Evolutionary conservation across 1,140 invertebrate species (phyloP), one percentile per base, ranked within the genome.

Genomic region (Drosophila tropicalis): DNA sequence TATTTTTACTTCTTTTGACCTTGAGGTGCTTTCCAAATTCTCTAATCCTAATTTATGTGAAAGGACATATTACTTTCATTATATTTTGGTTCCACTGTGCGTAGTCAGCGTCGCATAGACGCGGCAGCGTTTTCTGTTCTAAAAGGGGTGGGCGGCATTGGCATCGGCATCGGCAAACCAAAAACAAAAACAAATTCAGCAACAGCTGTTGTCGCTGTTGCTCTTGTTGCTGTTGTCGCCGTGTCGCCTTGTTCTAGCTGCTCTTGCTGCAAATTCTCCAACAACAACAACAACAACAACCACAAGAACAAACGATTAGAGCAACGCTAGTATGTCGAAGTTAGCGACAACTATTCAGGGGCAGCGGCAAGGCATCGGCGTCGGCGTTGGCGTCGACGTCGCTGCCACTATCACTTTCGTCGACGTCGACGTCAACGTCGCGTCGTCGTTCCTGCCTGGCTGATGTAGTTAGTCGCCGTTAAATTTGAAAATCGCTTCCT

Each of bases 181-280:
- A 70, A 75, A 76, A 75, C 72, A 76, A 75, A 76, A 76, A 72
- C 72, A 58, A 36, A 32, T 15, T 51, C 44, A 51, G 44, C 19
- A 75, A 76, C 73, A 76, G 65, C 73, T 76, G 73, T 76, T 76
- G 72, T 32, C 60, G 58, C 63, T 36, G 60, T 54, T 36, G 58
- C 67, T 44, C 25, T 40, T 41, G 41, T 22, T 61, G 39, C 34
- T 34, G 51, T 51, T 62, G 61, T 57, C 62, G 70, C 25, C 58
- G 13, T 63, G 56, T 58, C 56, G 56, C 62, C 54, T 60, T 63
- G 54, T 63, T 36, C 41, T 55, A 32, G 25, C 51, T 62, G 61
- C 64, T 60, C 62, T 60, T 71, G 44, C 65, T 62, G 73, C 73
- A 61, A 64, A 66, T 73, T 73, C 74, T 40, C 19, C 40, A 71